phyloP scores from a whole-genome alignment of 35 echinoderm and acorn worm genomes.

The Patiria miniata region DNA sequence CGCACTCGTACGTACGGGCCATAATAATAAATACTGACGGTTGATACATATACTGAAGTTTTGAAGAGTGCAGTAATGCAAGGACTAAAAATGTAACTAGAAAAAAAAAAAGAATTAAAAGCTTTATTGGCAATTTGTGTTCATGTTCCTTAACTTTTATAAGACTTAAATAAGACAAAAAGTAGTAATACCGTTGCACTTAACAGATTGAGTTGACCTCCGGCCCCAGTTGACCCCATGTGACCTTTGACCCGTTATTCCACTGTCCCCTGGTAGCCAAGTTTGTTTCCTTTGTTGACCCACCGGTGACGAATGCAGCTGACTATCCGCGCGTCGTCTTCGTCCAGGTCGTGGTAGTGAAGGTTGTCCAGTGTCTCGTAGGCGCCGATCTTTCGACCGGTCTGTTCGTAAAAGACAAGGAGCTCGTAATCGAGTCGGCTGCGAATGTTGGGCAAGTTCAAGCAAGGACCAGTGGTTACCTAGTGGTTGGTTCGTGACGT shows the following conservation, averaged over 20 bases:
- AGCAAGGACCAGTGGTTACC: too few species aligned
- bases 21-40: too few species aligned
- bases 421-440: background rate
- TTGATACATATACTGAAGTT: too few species aligned
- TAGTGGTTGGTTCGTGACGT: too few species aligned
- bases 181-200: too few species aligned
- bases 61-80: too few species aligned
- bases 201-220: background rate
- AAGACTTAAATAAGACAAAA: too few species aligned
- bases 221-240: background rate
- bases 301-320: conserved; percentile 64
- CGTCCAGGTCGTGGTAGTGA: conserved; percentile 77
- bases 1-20: too few species aligned
- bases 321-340: background rate
- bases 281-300: background rate
- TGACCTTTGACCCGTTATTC: background rate
- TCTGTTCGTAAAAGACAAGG: conserved; percentile 17
- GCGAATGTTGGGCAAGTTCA: background rate
- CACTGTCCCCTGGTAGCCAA: conserved; percentile 15
- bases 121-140: too few species aligned
- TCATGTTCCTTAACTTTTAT: too few species aligned
- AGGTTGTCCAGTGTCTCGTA: conserved; percentile 80
- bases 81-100: too few species aligned
- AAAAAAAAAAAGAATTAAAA: too few species aligned
- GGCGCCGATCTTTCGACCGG: conserved; percentile 74